Conservation (phyloP, 2,797 vertebrate species). For the Tokudaia muenninki region DNA sequence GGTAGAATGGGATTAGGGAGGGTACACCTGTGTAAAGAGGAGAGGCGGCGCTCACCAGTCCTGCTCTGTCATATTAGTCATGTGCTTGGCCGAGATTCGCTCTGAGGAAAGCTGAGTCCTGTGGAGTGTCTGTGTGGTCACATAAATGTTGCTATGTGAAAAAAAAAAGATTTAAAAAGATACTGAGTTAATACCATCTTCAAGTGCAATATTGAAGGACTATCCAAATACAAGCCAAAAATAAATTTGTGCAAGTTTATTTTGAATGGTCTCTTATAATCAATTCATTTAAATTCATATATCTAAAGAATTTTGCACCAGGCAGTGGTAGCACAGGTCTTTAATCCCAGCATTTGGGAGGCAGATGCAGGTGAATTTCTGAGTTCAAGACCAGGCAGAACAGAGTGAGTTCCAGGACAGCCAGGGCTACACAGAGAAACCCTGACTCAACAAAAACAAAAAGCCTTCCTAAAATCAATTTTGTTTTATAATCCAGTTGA, state of each 20-base stretch:
- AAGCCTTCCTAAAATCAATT: slow-evolving; percentile 22
- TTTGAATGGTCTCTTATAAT: slow-evolving; percentile 33
- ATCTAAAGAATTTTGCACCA: not conserved
- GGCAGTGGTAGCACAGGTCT: no score
- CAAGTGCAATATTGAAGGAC: not conserved
- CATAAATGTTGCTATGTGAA: not conserved
- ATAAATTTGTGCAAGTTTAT: not conserved
- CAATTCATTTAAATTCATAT: slow-evolving; percentile 50
- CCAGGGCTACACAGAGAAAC: no score
- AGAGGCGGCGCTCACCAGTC: not conserved
- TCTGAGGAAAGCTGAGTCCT: slow-evolving; percentile 1
- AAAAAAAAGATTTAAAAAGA: not conserved
- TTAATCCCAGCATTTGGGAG: no score
- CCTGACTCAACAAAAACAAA: no score
- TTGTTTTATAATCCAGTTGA: not conserved
- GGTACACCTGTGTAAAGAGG: not conserved
- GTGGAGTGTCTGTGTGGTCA: not conserved
- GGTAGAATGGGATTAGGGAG: not conserved
- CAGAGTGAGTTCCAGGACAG: no score
- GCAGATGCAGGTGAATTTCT: no score
- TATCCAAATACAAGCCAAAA: slow-evolving; percentile 41
- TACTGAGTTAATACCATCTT: not conserved
- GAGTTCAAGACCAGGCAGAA: no score
- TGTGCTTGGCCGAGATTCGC: not conserved
- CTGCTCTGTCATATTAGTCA: not conserved